phyloP scores from a whole-genome alignment of 2,888 invertebrate species.

The Onthophagus sagittarius region DNA sequence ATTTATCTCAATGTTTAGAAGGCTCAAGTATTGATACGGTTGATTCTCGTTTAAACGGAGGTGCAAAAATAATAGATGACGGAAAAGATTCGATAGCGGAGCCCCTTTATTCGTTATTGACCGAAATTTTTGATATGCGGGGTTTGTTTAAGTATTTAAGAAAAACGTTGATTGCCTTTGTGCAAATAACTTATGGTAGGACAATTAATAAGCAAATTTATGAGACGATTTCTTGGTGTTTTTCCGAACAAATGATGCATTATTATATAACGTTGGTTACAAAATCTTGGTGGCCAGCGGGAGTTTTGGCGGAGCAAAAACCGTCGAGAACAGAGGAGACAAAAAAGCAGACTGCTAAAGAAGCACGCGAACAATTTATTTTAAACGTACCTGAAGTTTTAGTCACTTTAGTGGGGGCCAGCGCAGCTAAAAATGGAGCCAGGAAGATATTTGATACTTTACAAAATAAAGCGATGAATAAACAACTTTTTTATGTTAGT shows the following conservation, averaged over 20 bases:
- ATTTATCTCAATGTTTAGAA: constrained; percentile 74
- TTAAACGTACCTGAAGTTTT: constrained; percentile 76
- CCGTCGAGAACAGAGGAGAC: constrained; percentile 58
- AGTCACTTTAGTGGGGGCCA: constrained; percentile 79
- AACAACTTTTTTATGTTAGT: constrained; percentile 88
- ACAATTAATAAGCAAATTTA: constrained; percentile 89
- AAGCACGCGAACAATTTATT: constrained; percentile 65
- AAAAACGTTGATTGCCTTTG: constrained; percentile 84
- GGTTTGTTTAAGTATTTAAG: constrained; percentile 86
- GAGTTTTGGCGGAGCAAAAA: constrained; percentile 61
- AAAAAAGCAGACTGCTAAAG: constrained; percentile 64
- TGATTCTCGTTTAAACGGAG: constrained; percentile 46
- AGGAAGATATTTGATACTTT: constrained; percentile 82
- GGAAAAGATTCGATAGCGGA: constrained; percentile 85
- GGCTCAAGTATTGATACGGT: constrained; percentile 51
- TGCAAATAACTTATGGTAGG: constrained; percentile 82
- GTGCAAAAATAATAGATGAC: constrained; percentile 53
- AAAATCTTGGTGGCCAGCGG: constrained; percentile 89
- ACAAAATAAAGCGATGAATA: constrained; percentile 82
- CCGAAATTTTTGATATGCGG: constrained; percentile 86
- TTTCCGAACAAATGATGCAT: constrained; percentile 87
- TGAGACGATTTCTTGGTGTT: constrained; percentile 81
- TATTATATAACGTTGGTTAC: constrained; percentile 79
- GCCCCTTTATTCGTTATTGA: constrained; percentile 80
- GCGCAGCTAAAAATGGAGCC: constrained; percentile 78